phyloP scores from a whole-genome alignment of 37 sponge, comb jelly and placozoan genomes.

The Beroe ovata region DNA sequence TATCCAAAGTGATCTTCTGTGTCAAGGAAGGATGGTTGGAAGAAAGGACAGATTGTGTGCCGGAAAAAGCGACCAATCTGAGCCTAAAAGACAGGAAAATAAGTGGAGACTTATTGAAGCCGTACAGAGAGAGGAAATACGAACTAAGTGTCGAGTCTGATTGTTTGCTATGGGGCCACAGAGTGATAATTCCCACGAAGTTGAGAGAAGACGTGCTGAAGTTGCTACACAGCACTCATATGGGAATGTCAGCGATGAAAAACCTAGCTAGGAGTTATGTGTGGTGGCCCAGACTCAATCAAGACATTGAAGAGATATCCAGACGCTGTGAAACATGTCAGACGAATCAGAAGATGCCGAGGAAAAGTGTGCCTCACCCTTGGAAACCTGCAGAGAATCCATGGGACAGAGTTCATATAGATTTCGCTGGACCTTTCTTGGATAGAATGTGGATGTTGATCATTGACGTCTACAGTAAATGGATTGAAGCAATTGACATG shows the following conservation, averaged over 20 bases:
- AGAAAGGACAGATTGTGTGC: not conserved
- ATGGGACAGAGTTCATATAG: slow-evolving; percentile 37
- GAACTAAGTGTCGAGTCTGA: slow-evolving; percentile 68
- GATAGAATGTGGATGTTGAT: slow-evolving; percentile 10
- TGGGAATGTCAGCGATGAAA: slow-evolving; percentile 16
- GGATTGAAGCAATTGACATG: slow-evolving; percentile 38
- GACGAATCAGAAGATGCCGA: not conserved
- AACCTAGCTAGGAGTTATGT: slow-evolving; percentile 1
- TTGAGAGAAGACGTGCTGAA: not conserved
- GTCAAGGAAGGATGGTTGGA: slow-evolving; percentile 47
- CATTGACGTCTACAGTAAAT: slow-evolving; percentile 7
- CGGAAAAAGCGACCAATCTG: slow-evolving; percentile 14
- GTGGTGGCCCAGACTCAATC: slow-evolving; percentile 10
- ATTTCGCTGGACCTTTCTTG: not conserved
- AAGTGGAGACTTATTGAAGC: not conserved
- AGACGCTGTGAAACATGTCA: not conserved
- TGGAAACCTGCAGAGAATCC: not conserved
- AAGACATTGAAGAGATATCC: slow-evolving; percentile 1
- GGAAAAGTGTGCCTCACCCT: slow-evolving; percentile 8
- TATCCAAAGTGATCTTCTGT: slow-evolving; percentile 20
- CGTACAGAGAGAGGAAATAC: not conserved
- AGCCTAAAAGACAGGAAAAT: not conserved
- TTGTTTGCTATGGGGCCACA: slow-evolving; percentile 72
- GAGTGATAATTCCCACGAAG: slow-evolving; percentile 61
- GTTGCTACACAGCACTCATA: not conserved